Conservation (phyloP, 1,140 invertebrate species). For the Oreohelix idahoensis region DNA sequence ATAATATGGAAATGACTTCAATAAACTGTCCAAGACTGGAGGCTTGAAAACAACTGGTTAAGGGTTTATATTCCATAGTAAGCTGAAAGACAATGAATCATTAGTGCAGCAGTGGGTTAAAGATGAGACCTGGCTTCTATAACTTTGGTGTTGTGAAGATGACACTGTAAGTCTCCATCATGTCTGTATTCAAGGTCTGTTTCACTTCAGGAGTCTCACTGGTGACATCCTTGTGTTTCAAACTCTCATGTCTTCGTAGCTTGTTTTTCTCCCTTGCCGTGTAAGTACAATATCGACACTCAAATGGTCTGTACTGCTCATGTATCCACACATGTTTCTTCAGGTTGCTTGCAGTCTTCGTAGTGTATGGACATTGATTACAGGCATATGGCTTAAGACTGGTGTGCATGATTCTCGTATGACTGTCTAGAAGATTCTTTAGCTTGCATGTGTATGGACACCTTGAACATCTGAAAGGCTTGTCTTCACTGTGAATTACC, state of each 20-base stretch:
- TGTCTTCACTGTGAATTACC: constrained; percentile 27
- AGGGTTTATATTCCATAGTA: too few species aligned
- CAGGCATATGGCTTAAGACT: constrained; percentile 18
- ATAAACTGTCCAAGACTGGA: too few species aligned
- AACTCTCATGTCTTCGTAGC: constrained; percentile 11
- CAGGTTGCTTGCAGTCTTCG: constrained; percentile 31
- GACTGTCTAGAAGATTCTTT: constrained; percentile 15
- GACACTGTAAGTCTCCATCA: background rate
- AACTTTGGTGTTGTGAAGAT: background rate
- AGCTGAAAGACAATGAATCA: too few species aligned
- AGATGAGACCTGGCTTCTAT: background rate
- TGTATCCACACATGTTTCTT: constrained; percentile 37
- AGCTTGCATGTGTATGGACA: constrained; percentile 29
- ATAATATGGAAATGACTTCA: too few species aligned
- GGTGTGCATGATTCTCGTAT: constrained; percentile 24
- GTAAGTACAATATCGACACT: constrained; percentile 19
- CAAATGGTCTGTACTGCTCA: constrained; percentile 16
- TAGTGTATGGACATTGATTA: background rate
- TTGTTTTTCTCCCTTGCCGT: constrained; percentile 25
- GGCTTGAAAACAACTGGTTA: too few species aligned
- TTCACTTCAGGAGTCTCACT: background rate
- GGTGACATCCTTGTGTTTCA: constrained; percentile 18
- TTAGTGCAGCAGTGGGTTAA: too few species aligned
- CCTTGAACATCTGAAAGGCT: constrained; percentile 28
- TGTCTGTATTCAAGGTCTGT: background rate